Conservation (phyloP, 2,888 invertebrate species). For the Malthinus seriepunctatus region DNA sequence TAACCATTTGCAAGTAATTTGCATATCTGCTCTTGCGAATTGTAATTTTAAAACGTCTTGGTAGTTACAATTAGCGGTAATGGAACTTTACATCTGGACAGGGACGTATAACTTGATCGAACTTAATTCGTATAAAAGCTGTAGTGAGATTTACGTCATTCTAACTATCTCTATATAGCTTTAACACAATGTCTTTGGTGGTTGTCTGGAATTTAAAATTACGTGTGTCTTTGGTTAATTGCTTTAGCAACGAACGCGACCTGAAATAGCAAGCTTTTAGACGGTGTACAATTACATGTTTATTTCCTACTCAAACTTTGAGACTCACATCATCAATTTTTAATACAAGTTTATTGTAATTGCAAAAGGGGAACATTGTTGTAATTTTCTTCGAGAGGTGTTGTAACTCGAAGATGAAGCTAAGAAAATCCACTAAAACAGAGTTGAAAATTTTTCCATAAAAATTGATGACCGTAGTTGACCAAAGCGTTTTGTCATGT, state of each 20-base stretch:
- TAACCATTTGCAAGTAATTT: slow-evolving; percentile 33
- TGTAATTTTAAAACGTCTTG: slow-evolving; percentile 34
- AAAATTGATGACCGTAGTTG: no score
- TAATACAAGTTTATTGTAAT: not conserved
- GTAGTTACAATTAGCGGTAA: slow-evolving; percentile 32
- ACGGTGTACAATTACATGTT: slow-evolving; percentile 25
- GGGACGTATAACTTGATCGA: slow-evolving; percentile 23
- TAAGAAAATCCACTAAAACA: no score
- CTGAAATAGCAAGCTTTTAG: slow-evolving; percentile 30
- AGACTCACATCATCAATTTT: slow-evolving; percentile 1
- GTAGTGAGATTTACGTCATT: slow-evolving; percentile 17
- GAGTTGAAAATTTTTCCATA: no score
- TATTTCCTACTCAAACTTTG: slow-evolving; percentile 13
- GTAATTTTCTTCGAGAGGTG: no score
- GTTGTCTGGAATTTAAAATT: slow-evolving; percentile 25
- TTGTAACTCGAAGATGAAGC: no score
- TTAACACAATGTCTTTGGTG: slow-evolving; percentile 17
- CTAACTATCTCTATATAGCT: slow-evolving; percentile 17
- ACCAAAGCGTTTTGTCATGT: no score
- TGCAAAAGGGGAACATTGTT: not conserved
- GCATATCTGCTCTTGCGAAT: slow-evolving; percentile 31
- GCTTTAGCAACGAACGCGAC: slow-evolving; percentile 30
- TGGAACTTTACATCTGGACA: slow-evolving; percentile 26
- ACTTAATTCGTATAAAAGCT: slow-evolving; percentile 24
- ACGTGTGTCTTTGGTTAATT: slow-evolving; percentile 32